phyloP scores from a whole-genome alignment of 2,113 vertebrate species.

The Ptychochromis oligacanthus region DNA sequence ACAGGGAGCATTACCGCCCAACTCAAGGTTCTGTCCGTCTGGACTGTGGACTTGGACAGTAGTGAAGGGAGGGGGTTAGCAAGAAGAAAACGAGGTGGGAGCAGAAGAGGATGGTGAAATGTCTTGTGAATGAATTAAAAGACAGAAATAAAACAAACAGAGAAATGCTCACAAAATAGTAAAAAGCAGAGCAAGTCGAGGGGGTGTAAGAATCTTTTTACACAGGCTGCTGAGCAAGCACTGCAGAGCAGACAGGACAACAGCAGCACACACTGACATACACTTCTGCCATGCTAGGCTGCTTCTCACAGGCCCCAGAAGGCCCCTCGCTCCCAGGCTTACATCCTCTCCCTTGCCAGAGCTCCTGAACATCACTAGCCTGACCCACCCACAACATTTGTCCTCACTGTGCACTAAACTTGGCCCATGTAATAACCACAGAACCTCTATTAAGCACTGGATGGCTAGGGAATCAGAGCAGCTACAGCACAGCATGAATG shows the following conservation, averaged over 20 bases:
- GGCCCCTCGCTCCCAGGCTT: conserved; percentile 46
- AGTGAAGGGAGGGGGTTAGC: conserved; percentile 10
- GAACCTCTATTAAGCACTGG: conserved; percentile 66
- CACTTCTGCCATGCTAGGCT: conserved; percentile 70
- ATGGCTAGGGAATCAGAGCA: conserved; percentile 52
- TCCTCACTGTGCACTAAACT: conserved; percentile 65
- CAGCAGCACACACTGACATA: conserved; percentile 69
- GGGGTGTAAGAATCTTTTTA: conserved; percentile 56
- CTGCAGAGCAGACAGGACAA: conserved; percentile 66
- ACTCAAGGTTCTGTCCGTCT: conserved; percentile 79
- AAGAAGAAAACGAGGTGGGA: conserved; percentile 36
- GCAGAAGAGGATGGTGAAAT: conserved; percentile 26
- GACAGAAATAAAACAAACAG: conserved; percentile 32
- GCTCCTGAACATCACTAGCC: conserved; percentile 60
- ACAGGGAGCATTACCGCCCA: conserved; percentile 79
- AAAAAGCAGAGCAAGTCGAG: conserved; percentile 31
- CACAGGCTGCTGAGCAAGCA: conserved; percentile 76
- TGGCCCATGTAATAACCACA: conserved; percentile 70
- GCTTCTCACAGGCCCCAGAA: conserved; percentile 64
- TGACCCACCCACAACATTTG: conserved; percentile 69
- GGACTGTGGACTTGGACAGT: conserved; percentile 62
- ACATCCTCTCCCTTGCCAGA: conserved; percentile 42
- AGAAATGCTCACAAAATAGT: conserved; percentile 25
- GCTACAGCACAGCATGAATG: conserved; percentile 29
- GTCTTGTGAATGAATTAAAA: conserved; percentile 58